These are phyloP conservation scores for Baronia brevicornis DNA, from an alignment of 2,888 invertebrate genomes.

Conservation along the genomic window DNA sequence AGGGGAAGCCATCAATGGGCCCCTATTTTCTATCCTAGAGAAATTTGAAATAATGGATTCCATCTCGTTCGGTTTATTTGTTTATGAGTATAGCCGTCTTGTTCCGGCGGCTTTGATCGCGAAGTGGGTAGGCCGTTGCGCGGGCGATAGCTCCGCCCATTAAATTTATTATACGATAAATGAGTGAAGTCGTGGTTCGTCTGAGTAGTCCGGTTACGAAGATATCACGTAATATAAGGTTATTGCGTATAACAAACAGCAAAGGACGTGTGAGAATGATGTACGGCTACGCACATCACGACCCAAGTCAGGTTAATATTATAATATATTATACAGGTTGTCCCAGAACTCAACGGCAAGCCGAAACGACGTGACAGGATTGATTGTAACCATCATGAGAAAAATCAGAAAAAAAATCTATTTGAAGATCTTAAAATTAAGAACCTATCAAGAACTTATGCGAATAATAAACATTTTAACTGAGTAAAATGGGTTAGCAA, in stretches of 20 bases:
- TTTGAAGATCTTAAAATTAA: too few relatives aligned
- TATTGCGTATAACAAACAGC: conserved; percentile 67
- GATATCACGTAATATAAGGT: conserved; percentile 63
- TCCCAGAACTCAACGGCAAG: too few relatives aligned
- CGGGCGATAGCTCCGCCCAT: conserved; percentile 64
- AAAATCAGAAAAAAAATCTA: too few relatives aligned
- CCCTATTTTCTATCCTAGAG: conserved; percentile 70
- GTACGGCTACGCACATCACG: conserved; percentile 59
- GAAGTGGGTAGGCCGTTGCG: conserved; percentile 60
- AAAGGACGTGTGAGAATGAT: conserved; percentile 58
- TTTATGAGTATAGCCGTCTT: conserved; percentile 58
- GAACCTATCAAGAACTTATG: too few relatives aligned
- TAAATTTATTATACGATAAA: conserved; percentile 71
- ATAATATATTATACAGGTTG: too few relatives aligned
- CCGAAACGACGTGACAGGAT: too few relatives aligned
- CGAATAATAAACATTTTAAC: too few relatives aligned
- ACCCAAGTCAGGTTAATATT: conserved; percentile 52
- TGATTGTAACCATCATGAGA: too few relatives aligned
- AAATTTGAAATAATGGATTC: conserved; percentile 59
- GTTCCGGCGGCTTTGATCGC: conserved; percentile 44
- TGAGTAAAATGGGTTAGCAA: too few relatives aligned
- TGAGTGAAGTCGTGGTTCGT: conserved; percentile 49
- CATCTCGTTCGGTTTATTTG: conserved; percentile 45
- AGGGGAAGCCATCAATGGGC: conserved; percentile 63
- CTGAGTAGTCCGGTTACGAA: conserved; percentile 53